Percentiles rank a stretch among this genome's conserved stretches.
These are phyloP conservation scores for Scomber scombrus DNA, from an alignment of 2,113 vertebrate genomes.

Conservation along the genomic window DNA sequence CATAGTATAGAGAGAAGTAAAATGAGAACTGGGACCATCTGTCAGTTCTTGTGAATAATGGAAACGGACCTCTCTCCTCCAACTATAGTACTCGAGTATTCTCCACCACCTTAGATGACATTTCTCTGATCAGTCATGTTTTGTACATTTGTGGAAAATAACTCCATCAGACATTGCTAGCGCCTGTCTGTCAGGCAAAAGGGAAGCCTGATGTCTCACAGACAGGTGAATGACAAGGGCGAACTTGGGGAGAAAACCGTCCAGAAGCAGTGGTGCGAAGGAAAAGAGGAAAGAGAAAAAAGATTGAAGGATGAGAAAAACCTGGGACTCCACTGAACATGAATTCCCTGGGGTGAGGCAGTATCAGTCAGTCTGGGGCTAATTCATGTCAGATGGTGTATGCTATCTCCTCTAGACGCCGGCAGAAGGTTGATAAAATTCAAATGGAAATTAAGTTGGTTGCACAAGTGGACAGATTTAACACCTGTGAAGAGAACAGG, in stretches of 20 bases:
- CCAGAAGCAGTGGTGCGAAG: conserved; percentile 38
- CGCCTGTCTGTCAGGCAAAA: conserved; percentile 69
- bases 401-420: conserved; percentile 88
- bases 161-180: conserved; percentile 79
- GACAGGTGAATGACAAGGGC: conserved; percentile 85
- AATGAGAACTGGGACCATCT: conserved; percentile 65
- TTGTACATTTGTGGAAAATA: conserved; percentile 85
- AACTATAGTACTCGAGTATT: conserved; percentile 41
- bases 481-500: conserved; percentile 67
- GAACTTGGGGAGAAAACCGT: conserved; percentile 38
- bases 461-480: conserved; percentile 82
- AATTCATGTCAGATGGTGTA: conserved; percentile 91
- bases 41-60: conserved; percentile 70
- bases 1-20: conserved; percentile 45
- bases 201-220: conserved; percentile 72
- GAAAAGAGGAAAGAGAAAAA: conserved; percentile 17
- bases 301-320: conserved; percentile 47
- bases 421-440: conserved; percentile 90
- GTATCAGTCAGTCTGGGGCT: conserved; percentile 90
- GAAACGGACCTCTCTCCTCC: conserved; percentile 62
- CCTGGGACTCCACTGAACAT: conserved; percentile 74
- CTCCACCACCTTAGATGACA: conserved; percentile 75
- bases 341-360: conserved; percentile 83
- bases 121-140: conserved; percentile 69
- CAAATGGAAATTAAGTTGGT: conserved; percentile 92